Evolutionary conservation across 2,888 invertebrate genomes (phyloP).

Genomic region (Pelosia muscerda): DNA sequence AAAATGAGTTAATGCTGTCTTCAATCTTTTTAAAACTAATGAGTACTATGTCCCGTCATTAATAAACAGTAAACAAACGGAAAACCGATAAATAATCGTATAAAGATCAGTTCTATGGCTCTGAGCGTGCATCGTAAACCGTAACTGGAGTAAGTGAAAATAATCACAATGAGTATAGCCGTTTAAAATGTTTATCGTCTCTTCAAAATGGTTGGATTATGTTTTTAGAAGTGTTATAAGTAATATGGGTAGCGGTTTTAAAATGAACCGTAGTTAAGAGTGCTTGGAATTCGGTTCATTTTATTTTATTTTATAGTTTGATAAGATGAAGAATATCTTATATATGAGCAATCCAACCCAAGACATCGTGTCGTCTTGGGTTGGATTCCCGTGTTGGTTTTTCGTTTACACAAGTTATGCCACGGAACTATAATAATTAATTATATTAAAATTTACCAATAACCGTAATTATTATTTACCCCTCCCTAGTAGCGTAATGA

Average conservation of each 20-base stretch:
- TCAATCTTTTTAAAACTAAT: constrained; percentile 9
- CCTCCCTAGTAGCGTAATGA: not conserved
- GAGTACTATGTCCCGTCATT: constrained; percentile 10
- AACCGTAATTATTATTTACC: not conserved
- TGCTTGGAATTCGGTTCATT: not conserved
- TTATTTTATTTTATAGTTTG: too few relatives aligned
- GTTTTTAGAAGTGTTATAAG: constrained; percentile 20
- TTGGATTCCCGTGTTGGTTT: too few relatives aligned
- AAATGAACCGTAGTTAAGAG: constrained; percentile 13
- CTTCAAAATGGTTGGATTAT: constrained; percentile 21
- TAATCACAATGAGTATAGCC: constrained; percentile 23
- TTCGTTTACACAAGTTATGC: too few relatives aligned
- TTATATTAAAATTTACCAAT: not conserved
- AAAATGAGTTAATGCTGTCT: not conserved
- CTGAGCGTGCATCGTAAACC: constrained; percentile 26
- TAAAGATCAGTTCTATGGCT: constrained; percentile 29
- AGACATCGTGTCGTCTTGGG: too few relatives aligned
- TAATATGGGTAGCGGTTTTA: constrained; percentile 9
- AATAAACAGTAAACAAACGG: constrained; percentile 33
- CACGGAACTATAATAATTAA: too few relatives aligned
- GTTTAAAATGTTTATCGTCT: constrained; percentile 22
- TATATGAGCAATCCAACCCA: too few relatives aligned
- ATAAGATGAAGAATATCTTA: too few relatives aligned
- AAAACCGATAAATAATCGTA: constrained; percentile 33
- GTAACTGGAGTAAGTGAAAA: constrained; percentile 31